Evolutionary conservation across 2,113 vertebrate species (phyloP).

Genomic region (Lagenorhynchus albirostris): DNA sequence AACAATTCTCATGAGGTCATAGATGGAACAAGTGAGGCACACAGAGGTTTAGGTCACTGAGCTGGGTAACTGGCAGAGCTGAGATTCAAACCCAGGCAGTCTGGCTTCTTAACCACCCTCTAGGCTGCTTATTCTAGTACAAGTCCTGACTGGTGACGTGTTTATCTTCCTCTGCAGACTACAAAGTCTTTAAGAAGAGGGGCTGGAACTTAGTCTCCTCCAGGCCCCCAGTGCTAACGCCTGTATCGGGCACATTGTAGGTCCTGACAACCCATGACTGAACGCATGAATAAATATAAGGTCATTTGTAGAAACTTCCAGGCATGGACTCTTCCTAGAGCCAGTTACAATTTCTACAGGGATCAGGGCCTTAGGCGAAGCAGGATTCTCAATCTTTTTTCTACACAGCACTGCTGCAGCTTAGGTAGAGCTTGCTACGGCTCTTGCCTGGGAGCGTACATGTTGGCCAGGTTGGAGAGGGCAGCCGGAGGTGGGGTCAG

Average conservation of each 20-base stretch:
- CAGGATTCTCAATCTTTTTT: not conserved
- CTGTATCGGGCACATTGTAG: too few relatives aligned
- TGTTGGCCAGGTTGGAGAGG: not conserved
- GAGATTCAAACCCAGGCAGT: not conserved
- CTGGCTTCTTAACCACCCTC: not conserved
- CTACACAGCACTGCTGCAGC: not conserved
- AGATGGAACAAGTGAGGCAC: not conserved
- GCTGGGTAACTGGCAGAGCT: not conserved
- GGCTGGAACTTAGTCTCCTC: not conserved
- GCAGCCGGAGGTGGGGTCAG: not conserved
- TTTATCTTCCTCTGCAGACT: not conserved
- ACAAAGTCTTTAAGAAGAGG: not conserved
- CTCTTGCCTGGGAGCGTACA: not conserved
- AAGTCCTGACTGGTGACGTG: not conserved
- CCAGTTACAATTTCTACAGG: not conserved
- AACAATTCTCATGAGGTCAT: not conserved
- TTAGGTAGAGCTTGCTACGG: not conserved
- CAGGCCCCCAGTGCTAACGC: fast-evolving
- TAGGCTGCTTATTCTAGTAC: not conserved
- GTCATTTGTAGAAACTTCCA: not conserved
- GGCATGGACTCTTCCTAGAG: not conserved
- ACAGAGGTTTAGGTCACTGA: not conserved
- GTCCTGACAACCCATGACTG: not conserved
- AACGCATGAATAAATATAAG: not conserved
- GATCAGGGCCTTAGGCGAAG: not conserved